phyloP scores from a whole-genome alignment of 2,888 invertebrate species.

The Lamproptera curius region DNA sequence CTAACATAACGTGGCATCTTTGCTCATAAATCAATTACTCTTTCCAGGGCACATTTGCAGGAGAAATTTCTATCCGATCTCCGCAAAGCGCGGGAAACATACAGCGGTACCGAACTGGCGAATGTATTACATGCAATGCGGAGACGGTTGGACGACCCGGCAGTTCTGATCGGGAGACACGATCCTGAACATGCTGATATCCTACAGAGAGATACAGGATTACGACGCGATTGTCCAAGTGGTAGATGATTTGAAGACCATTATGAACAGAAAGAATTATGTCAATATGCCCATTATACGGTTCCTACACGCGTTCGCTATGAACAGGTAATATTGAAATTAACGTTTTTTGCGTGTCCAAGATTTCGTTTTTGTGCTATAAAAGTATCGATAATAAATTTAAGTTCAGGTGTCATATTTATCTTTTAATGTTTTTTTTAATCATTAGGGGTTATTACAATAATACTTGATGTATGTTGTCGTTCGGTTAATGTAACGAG shows the following conservation, averaged over 20 bases:
- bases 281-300: conserved; percentile 94
- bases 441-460: too few relatives aligned
- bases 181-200: conserved; percentile 95
- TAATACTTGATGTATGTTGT: too few relatives aligned
- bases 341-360: too few relatives aligned
- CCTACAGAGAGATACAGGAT: conserved; percentile 94
- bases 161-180: conserved; percentile 97
- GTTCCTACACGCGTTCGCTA: conserved; percentile 97
- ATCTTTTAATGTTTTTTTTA: too few relatives aligned
- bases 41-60: conserved; percentile 93
- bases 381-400: too few relatives aligned
- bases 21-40: too few relatives aligned
- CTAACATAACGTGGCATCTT: too few relatives aligned
- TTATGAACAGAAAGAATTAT: conserved; percentile 93
- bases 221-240: conserved; percentile 98
- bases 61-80: conserved; percentile 97
- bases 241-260: conserved; percentile 93
- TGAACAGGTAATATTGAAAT: conserved; percentile 88
- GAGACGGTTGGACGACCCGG: conserved; percentile 96
- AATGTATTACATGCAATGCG: conserved; percentile 93
- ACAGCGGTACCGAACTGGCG: conserved; percentile 88
- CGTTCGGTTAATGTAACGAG: too few relatives aligned
- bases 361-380: too few relatives aligned
- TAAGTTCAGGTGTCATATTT: too few relatives aligned
- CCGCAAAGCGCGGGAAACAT: conserved; percentile 92